Base-by-base conservation (phyloP, 1,140 invertebrate genomes). In the Temnothorax longispinosus region DNA sequence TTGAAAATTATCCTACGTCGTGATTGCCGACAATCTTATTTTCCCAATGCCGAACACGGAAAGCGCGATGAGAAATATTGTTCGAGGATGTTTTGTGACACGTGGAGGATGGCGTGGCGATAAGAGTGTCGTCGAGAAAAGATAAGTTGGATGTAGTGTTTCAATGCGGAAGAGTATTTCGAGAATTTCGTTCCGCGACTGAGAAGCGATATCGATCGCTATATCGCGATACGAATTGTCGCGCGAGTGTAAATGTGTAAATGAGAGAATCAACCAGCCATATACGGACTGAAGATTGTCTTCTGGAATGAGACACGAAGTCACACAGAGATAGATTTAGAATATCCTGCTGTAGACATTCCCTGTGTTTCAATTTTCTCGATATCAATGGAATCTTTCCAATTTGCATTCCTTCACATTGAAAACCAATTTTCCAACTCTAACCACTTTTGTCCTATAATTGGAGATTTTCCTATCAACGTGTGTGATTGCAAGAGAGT, bases 381-480 rank as follows among this genome's bases (percentile, higher is more conserved):
- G 69, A 44, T 86, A 89, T 77, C 88, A 77, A 77, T 58, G 77
- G 72, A 72, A 74, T 89, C 54, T 64, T 11, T 58, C 50, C 75
- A 54, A 78, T 89, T 90, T 65, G 85, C 89, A 82, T 89, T 90
- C 87, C 64, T 71, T 52, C 76, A 65, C 56, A 89, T 89, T 77
- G 85, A 89, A 90, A 90, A 89, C 41, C 85, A 90, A 87, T 90
- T 86, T 60, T 60, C 54, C 65, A 27, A 65, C 65, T 56, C 64
- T 47, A 38, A 56, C 67, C 72, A 75, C 60, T 56, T 86, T 71
- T 85, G 44, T 47, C 13, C 44, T 82, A 54, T 77, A 85, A 85
- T 86, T 87, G 86, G 50, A 87, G 85, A 76, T 75, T 69, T 69
- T 85, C 82, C 47, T 47, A 56, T 56, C 64, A 56, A 50, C 41